Conservation (phyloP, 2,797 vertebrate species). For the Schizopygopsis pylzovi region DNA sequence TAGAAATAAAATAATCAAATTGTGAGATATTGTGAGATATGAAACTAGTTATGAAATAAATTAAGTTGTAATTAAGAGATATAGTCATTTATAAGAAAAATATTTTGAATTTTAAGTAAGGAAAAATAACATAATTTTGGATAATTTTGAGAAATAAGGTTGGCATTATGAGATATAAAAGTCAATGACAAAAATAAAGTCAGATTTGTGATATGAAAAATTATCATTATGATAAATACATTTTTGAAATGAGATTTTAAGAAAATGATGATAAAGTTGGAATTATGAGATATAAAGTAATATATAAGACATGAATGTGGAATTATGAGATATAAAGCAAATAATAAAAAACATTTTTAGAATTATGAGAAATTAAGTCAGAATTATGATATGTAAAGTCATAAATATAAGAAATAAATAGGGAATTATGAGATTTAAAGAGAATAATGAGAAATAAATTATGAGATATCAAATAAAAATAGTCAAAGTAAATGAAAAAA, state of each 20-base stretch:
- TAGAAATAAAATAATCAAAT: not conserved
- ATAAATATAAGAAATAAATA: not conserved
- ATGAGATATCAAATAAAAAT: not conserved
- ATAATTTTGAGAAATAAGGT: not conserved
- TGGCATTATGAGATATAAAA: not conserved
- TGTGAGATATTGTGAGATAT: not conserved
- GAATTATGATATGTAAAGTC: not conserved
- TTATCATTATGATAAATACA: not conserved
- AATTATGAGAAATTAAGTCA: not conserved
- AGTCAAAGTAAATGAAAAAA: not conserved
- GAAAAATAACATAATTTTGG: not conserved
- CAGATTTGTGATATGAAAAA: not conserved
- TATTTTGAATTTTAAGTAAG: not conserved
- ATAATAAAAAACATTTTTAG: not conserved
- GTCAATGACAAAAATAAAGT: not conserved
- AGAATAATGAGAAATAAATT: not conserved
- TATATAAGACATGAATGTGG: not conserved
- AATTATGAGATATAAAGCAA: not conserved
- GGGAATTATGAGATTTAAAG: not conserved
- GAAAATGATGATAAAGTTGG: not conserved
- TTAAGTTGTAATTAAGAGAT: no score
- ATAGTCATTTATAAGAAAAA: not conserved
- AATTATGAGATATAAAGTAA: not conserved
- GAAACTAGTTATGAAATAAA: no score
- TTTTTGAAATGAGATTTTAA: not conserved